A percentile compares a stretch with the other conserved stretches of the same genome.
Evolutionary conservation across 2,797 vertebrate species (phyloP).

Genomic region (Cynodonichthys magdalenae): DNA sequence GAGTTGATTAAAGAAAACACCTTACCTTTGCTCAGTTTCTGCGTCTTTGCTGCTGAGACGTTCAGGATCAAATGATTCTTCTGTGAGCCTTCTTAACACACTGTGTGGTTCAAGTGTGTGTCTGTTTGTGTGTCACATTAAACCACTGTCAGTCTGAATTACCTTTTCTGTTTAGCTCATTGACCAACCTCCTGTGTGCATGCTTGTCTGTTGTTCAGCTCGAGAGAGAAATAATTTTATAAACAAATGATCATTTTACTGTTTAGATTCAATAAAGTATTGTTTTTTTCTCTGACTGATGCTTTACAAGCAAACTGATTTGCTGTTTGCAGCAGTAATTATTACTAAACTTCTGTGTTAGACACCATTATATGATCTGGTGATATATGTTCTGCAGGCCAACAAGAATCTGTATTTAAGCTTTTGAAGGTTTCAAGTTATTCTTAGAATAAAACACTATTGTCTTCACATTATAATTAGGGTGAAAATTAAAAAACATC

Average conservation of each 20-base stretch:
- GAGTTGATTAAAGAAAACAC: not conserved
- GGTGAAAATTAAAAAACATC: not conserved
- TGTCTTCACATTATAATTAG: not conserved
- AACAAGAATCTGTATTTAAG: not conserved
- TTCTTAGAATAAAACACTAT: not conserved
- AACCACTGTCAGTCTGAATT: constrained; percentile 73
- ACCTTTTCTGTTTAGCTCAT: constrained; percentile 61
- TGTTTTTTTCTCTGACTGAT: not conserved
- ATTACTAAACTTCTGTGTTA: not conserved
- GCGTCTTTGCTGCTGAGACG: constrained; percentile 4
- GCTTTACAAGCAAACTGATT: not conserved
- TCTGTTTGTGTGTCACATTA: constrained; percentile 28
- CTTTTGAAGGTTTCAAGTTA: not conserved
- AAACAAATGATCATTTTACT: not conserved
- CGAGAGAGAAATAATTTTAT: not conserved
- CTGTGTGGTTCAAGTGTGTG: constrained; percentile 10
- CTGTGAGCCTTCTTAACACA: constrained; percentile 34
- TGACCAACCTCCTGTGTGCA: constrained; percentile 65
- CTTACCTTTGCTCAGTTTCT: constrained; percentile 61
- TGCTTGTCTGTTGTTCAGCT: constrained; percentile 33
- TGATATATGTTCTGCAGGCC: not conserved
- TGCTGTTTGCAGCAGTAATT: not conserved
- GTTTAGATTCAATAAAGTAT: not conserved
- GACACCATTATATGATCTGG: not conserved
- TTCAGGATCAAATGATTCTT: constrained; percentile 40